Evolutionary conservation across 1,140 invertebrate species (phyloP).

Genomic region (Drosophila micromelanica): DNA sequence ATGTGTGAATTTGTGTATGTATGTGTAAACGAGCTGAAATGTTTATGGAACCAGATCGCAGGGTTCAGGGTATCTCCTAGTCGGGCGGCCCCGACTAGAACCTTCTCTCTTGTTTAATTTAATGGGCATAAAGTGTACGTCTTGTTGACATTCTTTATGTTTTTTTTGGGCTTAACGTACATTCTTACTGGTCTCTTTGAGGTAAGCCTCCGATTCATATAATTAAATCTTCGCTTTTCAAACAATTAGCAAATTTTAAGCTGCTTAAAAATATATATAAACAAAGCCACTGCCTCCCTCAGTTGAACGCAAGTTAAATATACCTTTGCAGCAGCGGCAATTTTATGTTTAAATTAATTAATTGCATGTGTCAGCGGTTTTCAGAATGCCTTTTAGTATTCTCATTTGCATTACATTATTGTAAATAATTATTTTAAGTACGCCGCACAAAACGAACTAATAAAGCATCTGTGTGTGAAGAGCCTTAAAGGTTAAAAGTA

Average conservation of each 20-base stretch:
- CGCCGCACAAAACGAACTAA: slow-evolving; percentile 11
- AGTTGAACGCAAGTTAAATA: slow-evolving; percentile 18
- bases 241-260: slow-evolving; percentile 69
- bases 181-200: background rate
- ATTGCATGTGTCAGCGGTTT: slow-evolving; percentile 76
- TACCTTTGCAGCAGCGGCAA: slow-evolving; percentile 47
- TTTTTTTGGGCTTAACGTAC: background rate
- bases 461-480: background rate
- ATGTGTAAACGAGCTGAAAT: no score
- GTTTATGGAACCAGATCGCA: no score
- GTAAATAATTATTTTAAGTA: slow-evolving; percentile 47
- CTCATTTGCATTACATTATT: slow-evolving; percentile 52
- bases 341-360: slow-evolving; percentile 75
- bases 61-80: no score
- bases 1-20: no score
- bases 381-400: slow-evolving; percentile 45
- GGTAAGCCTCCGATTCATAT: background rate
- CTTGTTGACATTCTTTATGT: background rate
- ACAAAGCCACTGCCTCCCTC: slow-evolving; percentile 2
- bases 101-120: no score
- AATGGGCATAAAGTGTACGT: slow-evolving; percentile 33
- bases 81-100: no score
- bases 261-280: slow-evolving; percentile 42
- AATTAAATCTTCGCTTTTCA: slow-evolving; percentile 43
- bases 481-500: background rate